phyloP scores from a whole-genome alignment of 2,797 vertebrate species.

The Clangula hyemalis region DNA sequence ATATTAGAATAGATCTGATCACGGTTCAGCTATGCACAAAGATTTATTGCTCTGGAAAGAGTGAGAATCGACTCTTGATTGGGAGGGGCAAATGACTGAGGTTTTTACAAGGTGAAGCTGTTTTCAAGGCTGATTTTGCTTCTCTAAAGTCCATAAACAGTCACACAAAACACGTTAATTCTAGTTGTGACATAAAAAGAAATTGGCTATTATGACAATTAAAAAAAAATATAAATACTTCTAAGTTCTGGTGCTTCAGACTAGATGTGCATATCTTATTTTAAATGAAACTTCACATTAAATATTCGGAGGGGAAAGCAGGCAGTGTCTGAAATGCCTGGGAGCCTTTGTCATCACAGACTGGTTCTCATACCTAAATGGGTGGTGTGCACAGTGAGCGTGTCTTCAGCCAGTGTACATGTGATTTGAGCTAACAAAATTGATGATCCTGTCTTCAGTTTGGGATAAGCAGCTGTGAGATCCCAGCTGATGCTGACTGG shows the following conservation, averaged over 20 bases:
- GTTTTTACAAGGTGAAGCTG: background rate
- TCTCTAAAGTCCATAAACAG: background rate
- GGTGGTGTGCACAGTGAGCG: background rate
- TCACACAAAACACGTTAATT: background rate
- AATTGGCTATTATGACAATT: too few species aligned
- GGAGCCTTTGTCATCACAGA: background rate
- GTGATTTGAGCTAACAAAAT: background rate
- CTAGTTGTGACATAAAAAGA: background rate
- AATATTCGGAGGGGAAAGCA: background rate
- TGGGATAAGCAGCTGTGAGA: background rate
- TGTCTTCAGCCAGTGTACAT: background rate
- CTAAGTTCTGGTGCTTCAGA: background rate
- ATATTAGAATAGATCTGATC: background rate
- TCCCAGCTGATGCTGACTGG: background rate
- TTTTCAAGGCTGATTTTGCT: background rate
- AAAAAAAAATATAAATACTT: accelerated
- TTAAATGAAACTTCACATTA: background rate
- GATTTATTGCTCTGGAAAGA: background rate
- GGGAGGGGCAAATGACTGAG: background rate
- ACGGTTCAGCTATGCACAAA: background rate
- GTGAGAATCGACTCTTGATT: background rate
- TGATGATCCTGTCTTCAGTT: background rate
- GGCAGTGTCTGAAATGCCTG: background rate
- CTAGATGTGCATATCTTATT: background rate
- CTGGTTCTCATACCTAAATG: background rate